phyloP scores from a whole-genome alignment of 2,888 invertebrate genomes.

The Chymomyza fuscimana region DNA sequence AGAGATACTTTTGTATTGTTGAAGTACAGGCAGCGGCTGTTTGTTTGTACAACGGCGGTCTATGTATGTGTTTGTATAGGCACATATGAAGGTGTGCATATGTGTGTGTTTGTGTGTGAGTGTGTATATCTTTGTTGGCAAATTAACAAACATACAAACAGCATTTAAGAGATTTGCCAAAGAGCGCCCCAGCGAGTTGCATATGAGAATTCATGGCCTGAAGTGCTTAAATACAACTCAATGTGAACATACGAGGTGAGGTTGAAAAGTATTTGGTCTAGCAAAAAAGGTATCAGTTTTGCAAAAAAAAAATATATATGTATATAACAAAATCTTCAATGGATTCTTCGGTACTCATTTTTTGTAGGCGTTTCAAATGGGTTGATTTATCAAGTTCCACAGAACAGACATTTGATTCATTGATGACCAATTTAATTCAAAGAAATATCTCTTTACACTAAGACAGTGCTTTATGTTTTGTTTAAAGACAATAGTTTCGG shows the following conservation, averaged over 20 bases:
- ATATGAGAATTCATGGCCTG: neutral
- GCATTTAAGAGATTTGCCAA: slow-evolving; percentile 60
- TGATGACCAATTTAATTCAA: no score
- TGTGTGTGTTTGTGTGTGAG: slow-evolving; percentile 1
- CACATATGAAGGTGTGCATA: slow-evolving; percentile 23
- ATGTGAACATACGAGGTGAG: neutral
- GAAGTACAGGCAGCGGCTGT: neutral
- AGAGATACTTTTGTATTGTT: slow-evolving; percentile 46
- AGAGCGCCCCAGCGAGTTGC: slow-evolving; percentile 9
- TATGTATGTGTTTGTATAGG: slow-evolving; percentile 61
- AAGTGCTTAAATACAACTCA: slow-evolving; percentile 26
- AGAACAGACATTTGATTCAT: no score
- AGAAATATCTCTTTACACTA: no score
- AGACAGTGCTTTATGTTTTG: no score
- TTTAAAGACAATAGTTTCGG: no score
- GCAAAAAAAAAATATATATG: no score
- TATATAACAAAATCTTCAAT: no score
- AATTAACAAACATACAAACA: slow-evolving; percentile 68
- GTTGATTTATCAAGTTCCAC: no score
- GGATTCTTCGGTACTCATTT: no score
- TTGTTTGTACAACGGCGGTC: slow-evolving; percentile 19
- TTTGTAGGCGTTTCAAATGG: no score
- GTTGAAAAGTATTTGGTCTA: no score
- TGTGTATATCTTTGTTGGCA: slow-evolving; percentile 62
- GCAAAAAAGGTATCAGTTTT: no score